Base-by-base conservation (phyloP, 2,797 vertebrate species). In the Sebastolobus altivelis region DNA sequence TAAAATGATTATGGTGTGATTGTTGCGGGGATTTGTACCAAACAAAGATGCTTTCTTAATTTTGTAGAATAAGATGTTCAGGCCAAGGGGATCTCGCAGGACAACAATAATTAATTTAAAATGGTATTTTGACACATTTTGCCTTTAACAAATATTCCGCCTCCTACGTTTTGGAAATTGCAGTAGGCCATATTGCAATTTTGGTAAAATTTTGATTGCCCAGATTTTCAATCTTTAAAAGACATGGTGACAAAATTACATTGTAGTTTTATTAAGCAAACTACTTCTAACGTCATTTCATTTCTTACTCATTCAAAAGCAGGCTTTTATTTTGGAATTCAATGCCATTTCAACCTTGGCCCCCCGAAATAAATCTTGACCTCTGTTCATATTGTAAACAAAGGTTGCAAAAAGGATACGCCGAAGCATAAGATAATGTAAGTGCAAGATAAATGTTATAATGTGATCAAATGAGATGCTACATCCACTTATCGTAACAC, bases 381-480 rank as follows among this genome's bases (percentile, higher is more conserved):
- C 46, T 76, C 4, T 18, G 12, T 22, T 43, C 1, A 12, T 60
- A 40, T 25, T 49, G 16, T 13, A 40, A 66, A 74, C 52, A 67
- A 61, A 20, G 20, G 43, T 56, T 70, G 14, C 58, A 20, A 22
- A 55, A 55, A 7, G 54, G 67, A 71, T 54, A 69, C 62, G 60
- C 16, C 5, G 31, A 72, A 77, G 55, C 80, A 73, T 72, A 38
- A 65, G 56, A 73, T 84, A 80, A 81, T 77, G 58, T 29, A 65
- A 77, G 62, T 16, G 31, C 49, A 58, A 52, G 54, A 79, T 83
- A 73, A 71, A 88, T 43, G 46, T 38, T 77, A 69, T 77, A 81
- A 83, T 83, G 79, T 86, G 87, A 91, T 88, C 55, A 85, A 84
- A 93, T 82, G 71, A 78, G 77, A 89, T 82, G 85, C 85, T 92